phyloP scores from a whole-genome alignment of 2,888 invertebrate genomes.

The Thyatira batis region DNA sequence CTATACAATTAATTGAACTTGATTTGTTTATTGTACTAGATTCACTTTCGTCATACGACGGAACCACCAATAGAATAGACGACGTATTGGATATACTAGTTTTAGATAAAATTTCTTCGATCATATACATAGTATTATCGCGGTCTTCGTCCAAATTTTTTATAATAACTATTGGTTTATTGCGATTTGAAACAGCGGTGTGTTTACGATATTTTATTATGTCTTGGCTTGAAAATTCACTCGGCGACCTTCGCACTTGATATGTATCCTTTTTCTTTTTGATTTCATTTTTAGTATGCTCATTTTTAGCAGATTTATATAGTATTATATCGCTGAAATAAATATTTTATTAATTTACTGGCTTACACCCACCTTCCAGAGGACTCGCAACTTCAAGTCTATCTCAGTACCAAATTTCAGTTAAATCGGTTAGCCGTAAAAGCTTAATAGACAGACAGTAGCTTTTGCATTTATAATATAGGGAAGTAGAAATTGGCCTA shows the following conservation, averaged over 20 bases:
- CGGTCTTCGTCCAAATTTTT: slow-evolving; percentile 30
- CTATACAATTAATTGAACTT: slow-evolving; percentile 40
- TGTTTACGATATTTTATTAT: slow-evolving; percentile 7
- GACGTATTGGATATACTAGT: slow-evolving; percentile 32
- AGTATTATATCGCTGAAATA: too few species aligned
- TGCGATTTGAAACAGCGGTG: background rate
- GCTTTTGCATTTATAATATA: too few species aligned
- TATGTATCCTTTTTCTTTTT: slow-evolving; percentile 10
- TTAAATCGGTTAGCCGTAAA: too few species aligned
- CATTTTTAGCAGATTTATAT: background rate
- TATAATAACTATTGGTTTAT: slow-evolving; percentile 27
- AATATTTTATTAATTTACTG: too few species aligned
- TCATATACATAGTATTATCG: slow-evolving; percentile 30
- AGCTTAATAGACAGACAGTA: too few species aligned
- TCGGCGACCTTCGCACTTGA: slow-evolving; percentile 26
- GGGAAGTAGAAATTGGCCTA: too few species aligned
- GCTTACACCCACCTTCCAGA: too few species aligned
- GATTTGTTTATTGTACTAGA: slow-evolving; percentile 16
- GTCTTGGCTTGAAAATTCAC: slow-evolving; percentile 5
- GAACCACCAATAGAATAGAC: slow-evolving; percentile 46
- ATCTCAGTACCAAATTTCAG: too few species aligned
- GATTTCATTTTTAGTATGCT: slow-evolving; percentile 4
- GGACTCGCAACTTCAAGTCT: too few species aligned
- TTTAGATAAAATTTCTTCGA: slow-evolving; percentile 33
- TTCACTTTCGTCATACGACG: slow-evolving; percentile 36